phyloP scores from a whole-genome alignment of 2,888 invertebrate species.

The Dasypolia templi region DNA sequence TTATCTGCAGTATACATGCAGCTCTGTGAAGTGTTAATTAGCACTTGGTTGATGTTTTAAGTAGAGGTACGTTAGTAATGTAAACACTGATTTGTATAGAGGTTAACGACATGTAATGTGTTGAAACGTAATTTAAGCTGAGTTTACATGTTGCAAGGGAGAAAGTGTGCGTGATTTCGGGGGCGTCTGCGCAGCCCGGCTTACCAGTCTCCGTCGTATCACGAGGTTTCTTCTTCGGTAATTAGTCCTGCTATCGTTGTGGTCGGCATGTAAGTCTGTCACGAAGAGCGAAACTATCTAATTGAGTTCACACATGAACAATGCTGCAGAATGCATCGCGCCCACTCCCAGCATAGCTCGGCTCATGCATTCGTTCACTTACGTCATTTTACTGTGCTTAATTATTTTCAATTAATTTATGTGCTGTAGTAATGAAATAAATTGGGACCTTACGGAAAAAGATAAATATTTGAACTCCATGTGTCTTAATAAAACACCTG shows the following conservation, averaged over 20 bases:
- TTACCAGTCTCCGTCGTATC: conserved; percentile 35
- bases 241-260: conserved; percentile 75
- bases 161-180: conserved; percentile 72
- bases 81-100: conserved; percentile 74
- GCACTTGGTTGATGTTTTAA: conserved; percentile 70
- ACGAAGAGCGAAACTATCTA: conserved; percentile 80
- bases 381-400: conserved; percentile 54
- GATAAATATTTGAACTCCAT: conserved; percentile 26
- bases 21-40: conserved; percentile 71
- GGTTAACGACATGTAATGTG: conserved; percentile 75
- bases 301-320: conserved; percentile 85
- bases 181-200: conserved; percentile 53
- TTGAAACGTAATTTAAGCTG: conserved; percentile 71
- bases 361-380: conserved; percentile 46
- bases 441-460: conserved; percentile 26
- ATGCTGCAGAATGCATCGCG: conserved; percentile 76
- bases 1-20: conserved; percentile 64
- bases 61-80: conserved; percentile 68
- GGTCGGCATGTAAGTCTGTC: conserved; percentile 72
- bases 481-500: not conserved
- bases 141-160: conserved; percentile 70
- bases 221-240: conserved; percentile 69
- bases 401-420: conserved; percentile 50
- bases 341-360: conserved; percentile 64
- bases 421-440: conserved; percentile 28